These are phyloP conservation scores for Acrocyrtus sp. DNA, from an alignment of 2,888 invertebrate genomes.

Conservation along the genomic window DNA sequence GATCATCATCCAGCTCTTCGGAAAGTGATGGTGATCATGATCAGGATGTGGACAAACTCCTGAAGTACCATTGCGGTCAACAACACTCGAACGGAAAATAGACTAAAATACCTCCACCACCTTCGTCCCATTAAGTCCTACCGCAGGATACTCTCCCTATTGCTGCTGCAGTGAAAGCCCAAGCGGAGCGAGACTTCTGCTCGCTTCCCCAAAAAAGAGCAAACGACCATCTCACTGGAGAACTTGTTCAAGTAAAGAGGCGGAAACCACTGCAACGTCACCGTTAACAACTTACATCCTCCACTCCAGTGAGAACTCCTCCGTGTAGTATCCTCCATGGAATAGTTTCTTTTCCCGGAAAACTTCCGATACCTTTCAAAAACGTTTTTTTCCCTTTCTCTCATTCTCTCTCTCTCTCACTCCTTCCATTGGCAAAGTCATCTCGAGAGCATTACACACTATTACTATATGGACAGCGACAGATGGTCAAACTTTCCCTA, in stretches of 20 bases:
- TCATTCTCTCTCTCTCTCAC: neutral
- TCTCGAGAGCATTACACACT: constrained; percentile 5
- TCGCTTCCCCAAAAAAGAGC: too few relatives aligned
- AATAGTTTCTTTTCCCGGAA: constrained; percentile 4
- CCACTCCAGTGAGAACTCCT: too few relatives aligned
- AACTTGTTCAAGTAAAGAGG: constrained; percentile 1
- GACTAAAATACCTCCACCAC: constrained; percentile 26
- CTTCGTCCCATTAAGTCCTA: neutral
- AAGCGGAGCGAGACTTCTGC: too few relatives aligned
- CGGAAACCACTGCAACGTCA: neutral
- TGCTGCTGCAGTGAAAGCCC: neutral
- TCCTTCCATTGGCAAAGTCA: too few relatives aligned
- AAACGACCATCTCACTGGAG: too few relatives aligned
- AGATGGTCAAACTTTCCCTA: constrained; percentile 53
- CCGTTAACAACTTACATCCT: constrained; percentile 18
- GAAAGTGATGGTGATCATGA: too few relatives aligned
- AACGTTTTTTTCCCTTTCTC: too few relatives aligned
- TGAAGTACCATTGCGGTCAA: constrained; percentile 40
- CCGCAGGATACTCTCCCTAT: too few relatives aligned
- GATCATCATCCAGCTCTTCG: too few relatives aligned
- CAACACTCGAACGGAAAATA: constrained; percentile 31
- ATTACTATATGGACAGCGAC: constrained; percentile 42
- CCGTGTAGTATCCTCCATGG: constrained; percentile 35
- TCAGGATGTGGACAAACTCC: constrained; percentile 30
- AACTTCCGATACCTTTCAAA: too few relatives aligned